phyloP scores from a whole-genome alignment of 1,140 invertebrate genomes.

The Hylaeus volcanicus region DNA sequence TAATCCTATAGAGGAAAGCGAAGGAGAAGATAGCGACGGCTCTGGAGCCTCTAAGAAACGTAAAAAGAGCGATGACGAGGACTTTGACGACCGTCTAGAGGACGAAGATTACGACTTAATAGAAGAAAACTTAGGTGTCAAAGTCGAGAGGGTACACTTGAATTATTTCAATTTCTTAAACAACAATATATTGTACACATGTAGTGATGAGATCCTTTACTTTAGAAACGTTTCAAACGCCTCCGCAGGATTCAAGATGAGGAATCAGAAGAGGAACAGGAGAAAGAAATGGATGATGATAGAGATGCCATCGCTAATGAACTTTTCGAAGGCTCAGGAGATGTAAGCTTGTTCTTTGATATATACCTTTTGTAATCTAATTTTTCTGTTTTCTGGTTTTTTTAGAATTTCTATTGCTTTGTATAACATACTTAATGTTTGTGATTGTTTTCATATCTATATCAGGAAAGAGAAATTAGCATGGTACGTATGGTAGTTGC shows the following conservation, averaged over 20 bases:
- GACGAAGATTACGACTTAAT: constrained; percentile 99
- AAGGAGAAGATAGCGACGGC: constrained; percentile 89
- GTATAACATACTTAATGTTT: constrained; percentile 39
- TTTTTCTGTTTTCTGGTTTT: neutral
- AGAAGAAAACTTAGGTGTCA: constrained; percentile 99
- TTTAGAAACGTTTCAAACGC: constrained; percentile 93
- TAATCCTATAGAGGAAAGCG: constrained; percentile 93
- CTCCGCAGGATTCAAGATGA: constrained; percentile 92
- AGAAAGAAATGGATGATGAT: constrained; percentile 87
- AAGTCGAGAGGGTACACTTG: constrained; percentile 87
- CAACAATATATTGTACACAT: neutral
- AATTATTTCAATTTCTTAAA: constrained; percentile 6
- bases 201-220: constrained; percentile 24
- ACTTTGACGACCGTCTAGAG: constrained; percentile 94
- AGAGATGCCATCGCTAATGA: constrained; percentile 94
- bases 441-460: constrained; percentile 48
- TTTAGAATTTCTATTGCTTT: neutral
- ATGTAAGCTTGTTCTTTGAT: constrained; percentile 83
- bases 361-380: neutral
- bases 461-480: constrained; percentile 69
- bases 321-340: constrained; percentile 92
- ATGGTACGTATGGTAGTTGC: constrained; percentile 62
- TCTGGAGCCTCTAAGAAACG: constrained; percentile 87
- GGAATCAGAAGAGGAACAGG: constrained; percentile 91
- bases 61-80: constrained; percentile 90